A percentile compares a stretch with the other conserved stretches of the same genome.
These are phyloP conservation scores for Caenorhabditis virilis DNA, from an alignment of 2,888 invertebrate species.

Conservation along the genomic window DNA sequence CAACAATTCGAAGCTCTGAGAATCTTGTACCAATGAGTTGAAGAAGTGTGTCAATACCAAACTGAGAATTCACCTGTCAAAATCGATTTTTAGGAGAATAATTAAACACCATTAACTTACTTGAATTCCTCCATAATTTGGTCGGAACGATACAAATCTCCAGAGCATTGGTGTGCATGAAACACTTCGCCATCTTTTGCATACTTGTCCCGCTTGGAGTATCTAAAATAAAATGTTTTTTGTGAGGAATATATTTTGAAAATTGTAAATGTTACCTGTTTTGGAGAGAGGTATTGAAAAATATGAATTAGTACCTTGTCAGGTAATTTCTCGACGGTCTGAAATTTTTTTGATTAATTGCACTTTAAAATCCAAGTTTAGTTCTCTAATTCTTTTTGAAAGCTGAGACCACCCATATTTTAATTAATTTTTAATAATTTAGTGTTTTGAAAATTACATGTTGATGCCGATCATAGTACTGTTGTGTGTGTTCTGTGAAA, in stretches of 20 bases:
- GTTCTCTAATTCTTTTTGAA: not conserved
- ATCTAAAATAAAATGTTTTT: too few relatives aligned
- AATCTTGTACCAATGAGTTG: conserved; percentile 74
- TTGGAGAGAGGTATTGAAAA: conserved; percentile 70
- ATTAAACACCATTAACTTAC: too few relatives aligned
- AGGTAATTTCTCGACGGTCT: conserved; percentile 77
- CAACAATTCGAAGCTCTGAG: conserved; percentile 86
- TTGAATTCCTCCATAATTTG: conserved; percentile 92
- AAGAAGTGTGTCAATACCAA: conserved; percentile 46
- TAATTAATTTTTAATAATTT: too few relatives aligned
- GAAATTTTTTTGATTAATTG: conserved; percentile 22
- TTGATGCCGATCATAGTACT: conserved; percentile 19
- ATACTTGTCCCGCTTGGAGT: conserved; percentile 78
- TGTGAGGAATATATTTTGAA: not conserved
- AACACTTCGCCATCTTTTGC: conserved; percentile 91
- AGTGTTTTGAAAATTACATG: too few relatives aligned
- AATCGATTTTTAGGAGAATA: too few relatives aligned
- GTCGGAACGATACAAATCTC: conserved; percentile 92
- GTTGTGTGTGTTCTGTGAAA: conserved; percentile 27
- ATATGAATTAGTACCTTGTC: conserved; percentile 92
- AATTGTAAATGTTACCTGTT: conserved; percentile 25
- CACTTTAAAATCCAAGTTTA: not conserved
- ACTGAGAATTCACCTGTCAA: conserved; percentile 54
- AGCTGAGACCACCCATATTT: conserved; percentile 1
- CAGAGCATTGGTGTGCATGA: conserved; percentile 93